These are phyloP conservation scores for Vollenhovia emeryi DNA, from an alignment of 1,140 invertebrate genomes.

Conservation along the genomic window DNA sequence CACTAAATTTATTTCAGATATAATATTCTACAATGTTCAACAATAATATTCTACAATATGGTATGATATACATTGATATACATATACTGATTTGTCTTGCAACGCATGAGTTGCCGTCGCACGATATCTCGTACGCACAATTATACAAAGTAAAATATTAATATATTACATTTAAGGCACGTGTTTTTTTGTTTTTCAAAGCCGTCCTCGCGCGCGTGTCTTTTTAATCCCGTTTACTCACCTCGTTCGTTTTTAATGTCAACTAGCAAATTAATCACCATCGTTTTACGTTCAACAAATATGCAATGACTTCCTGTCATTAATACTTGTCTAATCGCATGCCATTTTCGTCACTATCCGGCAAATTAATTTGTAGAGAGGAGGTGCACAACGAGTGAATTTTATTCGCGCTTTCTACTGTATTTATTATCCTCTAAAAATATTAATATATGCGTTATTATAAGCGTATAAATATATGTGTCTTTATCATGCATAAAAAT, in stretches of 20 bases:
- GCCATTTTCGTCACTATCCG: background rate
- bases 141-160: slow-evolving; percentile 10
- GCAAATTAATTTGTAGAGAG: slow-evolving; percentile 11
- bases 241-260: background rate
- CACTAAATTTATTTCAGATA: background rate
- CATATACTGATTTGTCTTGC: background rate
- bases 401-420: background rate
- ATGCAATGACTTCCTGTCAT: background rate
- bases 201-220: slow-evolving; percentile 17
- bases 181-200: slow-evolving; percentile 37
- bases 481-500: background rate
- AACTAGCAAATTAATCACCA: slow-evolving; percentile 6
- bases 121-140: background rate
- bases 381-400: background rate
- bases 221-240: background rate
- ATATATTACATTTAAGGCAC: slow-evolving; percentile 74
- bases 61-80: background rate
- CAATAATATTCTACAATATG: too few species aligned
- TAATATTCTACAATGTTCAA: slow-evolving; percentile 10
- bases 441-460: slow-evolving; percentile 38
- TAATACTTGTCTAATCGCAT: background rate
- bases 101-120: background rate
- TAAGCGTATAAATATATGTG: background rate
- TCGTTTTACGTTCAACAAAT: background rate
- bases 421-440: slow-evolving; percentile 59